These are phyloP conservation scores for Microtus oregoni DNA, from an alignment of 2,113 vertebrate species.

Conservation along the genomic window DNA sequence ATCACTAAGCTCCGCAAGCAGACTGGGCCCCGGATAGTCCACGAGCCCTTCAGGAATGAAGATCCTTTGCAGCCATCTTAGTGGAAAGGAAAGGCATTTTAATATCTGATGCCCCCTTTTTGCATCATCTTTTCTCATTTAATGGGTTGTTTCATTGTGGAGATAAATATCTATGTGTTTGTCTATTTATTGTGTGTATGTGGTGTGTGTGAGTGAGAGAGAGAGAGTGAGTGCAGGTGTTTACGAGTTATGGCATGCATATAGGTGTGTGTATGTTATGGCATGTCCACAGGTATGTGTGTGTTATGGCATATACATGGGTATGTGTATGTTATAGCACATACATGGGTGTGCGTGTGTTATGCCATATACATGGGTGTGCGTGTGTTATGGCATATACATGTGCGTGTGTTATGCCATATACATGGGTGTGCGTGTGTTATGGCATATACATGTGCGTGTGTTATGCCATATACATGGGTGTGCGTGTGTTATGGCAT, in stretches of 20 bases:
- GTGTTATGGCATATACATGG: too few relatives aligned
- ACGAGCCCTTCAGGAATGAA: background rate
- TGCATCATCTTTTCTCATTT: background rate
- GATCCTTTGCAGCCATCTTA: background rate
- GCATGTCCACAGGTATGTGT: too few relatives aligned
- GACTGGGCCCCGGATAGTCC: background rate
- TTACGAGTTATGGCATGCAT: background rate
- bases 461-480: background rate
- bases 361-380: too few relatives aligned
- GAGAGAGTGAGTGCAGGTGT: background rate
- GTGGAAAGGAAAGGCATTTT: background rate
- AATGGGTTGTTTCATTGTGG: background rate
- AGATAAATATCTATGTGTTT: background rate
- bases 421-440: background rate
- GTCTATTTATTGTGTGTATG: background rate
- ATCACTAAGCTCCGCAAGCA: background rate
- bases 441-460: background rate
- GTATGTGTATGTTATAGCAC: background rate
- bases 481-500: background rate
- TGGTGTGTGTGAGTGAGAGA: background rate
- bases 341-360: too few relatives aligned
- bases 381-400: background rate
- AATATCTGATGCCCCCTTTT: background rate
- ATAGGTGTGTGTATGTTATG: background rate
- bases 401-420: too few relatives aligned